Conservation (phyloP, 2,113 vertebrate species). For the Halcyon malimbica region DNA sequence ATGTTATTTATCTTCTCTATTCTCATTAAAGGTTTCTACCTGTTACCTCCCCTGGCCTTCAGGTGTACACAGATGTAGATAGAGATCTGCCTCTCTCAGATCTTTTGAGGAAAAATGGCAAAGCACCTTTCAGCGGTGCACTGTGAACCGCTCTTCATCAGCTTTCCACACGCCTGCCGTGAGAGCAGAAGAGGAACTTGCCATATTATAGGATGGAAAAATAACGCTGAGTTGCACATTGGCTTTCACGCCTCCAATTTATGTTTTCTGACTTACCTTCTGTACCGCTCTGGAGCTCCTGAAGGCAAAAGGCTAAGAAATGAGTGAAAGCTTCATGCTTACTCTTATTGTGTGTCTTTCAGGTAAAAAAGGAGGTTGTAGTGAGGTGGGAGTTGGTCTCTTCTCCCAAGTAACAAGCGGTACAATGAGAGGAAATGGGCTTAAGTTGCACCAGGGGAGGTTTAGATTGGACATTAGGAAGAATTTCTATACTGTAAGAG, state of each 20-base stretch:
- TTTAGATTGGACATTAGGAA: background rate
- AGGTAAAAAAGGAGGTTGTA: background rate
- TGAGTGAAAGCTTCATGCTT: constrained; percentile 12
- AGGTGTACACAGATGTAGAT: background rate
- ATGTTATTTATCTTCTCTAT: background rate
- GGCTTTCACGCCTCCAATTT: constrained; percentile 44
- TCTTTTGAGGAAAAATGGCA: background rate
- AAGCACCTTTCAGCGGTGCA: background rate
- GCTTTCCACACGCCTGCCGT: background rate
- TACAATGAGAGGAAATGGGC: background rate
- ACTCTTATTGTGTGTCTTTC: background rate
- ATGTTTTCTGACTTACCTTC: constrained; percentile 47
- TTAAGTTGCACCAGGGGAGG: background rate
- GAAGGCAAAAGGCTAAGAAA: constrained; percentile 45
- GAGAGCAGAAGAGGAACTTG: constrained; percentile 24
- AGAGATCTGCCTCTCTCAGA: background rate
- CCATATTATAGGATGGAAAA: constrained; percentile 23
- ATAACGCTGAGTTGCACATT: constrained; percentile 27
- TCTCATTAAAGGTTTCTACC: background rate
- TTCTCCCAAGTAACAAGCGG: background rate
- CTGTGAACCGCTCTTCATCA: background rate
- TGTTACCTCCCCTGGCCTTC: background rate
- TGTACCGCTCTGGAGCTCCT: constrained; percentile 40
- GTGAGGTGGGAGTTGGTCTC: background rate
- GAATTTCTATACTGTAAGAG: background rate